Conservation (phyloP, 2,797 vertebrate genomes). For the Smutsia gigantea region DNA sequence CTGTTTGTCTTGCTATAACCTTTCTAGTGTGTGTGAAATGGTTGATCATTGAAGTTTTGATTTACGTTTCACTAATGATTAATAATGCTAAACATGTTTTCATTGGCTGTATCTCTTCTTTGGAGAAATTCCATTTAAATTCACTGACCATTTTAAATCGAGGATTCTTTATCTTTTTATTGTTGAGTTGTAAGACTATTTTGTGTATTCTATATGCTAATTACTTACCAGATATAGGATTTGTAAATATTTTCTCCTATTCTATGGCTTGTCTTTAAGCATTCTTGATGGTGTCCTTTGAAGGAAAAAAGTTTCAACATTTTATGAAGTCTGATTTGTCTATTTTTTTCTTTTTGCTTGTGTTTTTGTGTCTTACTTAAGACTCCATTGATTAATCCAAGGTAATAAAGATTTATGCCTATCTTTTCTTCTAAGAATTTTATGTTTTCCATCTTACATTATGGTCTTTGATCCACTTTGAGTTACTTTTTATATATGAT, state of each 20-base stretch:
- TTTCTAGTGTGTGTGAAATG: too few relatives aligned
- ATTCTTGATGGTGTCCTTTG: neutral
- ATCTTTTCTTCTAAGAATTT: neutral
- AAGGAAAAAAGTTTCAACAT: slow-evolving; percentile 19
- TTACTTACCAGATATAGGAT: neutral
- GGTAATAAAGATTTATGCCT: neutral
- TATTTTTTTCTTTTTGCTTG: neutral
- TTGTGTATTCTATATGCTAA: neutral
- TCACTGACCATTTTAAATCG: neutral
- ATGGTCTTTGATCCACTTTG: neutral
- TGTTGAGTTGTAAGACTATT: neutral
- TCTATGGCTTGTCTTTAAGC: neutral
- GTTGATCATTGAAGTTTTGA: too few relatives aligned
- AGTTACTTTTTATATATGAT: slow-evolving; percentile 1
- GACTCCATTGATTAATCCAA: neutral
- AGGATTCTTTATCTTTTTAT: neutral
- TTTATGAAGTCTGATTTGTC: neutral
- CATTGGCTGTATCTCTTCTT: neutral
- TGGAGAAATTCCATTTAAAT: slow-evolving; percentile 33
- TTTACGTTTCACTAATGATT: too few relatives aligned
- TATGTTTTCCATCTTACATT: neutral
- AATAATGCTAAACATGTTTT: neutral
- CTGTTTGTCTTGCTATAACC: too few relatives aligned
- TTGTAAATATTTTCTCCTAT: slow-evolving; percentile 22
- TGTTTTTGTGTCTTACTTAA: neutral